Evolutionary conservation across 1,140 invertebrate genomes (phyloP).

Genomic region (Drosophila punjabiensis): DNA sequence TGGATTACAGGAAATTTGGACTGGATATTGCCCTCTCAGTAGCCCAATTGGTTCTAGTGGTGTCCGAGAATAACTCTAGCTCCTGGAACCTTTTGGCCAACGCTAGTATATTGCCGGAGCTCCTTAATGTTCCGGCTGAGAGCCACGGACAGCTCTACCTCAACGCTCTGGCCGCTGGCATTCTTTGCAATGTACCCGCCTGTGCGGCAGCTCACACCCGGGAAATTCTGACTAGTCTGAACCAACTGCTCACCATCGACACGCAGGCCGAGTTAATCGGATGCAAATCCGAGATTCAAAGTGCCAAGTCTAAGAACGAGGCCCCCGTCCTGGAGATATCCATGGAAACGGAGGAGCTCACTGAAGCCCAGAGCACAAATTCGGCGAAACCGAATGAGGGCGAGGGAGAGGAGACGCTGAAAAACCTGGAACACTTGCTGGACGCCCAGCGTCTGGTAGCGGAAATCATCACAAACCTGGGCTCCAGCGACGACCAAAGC

Average conservation of each 20-base stretch:
- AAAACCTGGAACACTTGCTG: constrained; percentile 86
- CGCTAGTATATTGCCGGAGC: constrained; percentile 85
- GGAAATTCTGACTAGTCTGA: constrained; percentile 36
- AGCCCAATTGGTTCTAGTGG: constrained; percentile 89
- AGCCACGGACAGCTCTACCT: constrained; percentile 85
- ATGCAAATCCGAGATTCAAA: constrained; percentile 16
- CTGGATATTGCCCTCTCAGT: constrained; percentile 87
- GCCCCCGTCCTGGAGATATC: constrained; percentile 40
- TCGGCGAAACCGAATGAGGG: constrained; percentile 11
- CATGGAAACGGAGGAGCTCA: constrained; percentile 47
- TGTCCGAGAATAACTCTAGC: constrained; percentile 89
- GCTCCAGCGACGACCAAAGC: constrained; percentile 86
- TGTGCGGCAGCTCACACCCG: constrained; percentile 64
- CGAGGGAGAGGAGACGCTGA: constrained; percentile 81
- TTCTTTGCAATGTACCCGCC: constrained; percentile 86
- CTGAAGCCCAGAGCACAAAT: constrained; percentile 17
- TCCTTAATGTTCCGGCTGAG: constrained; percentile 85
- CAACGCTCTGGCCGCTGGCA: constrained; percentile 86
- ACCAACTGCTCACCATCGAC: constrained; percentile 37
- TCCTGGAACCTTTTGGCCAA: constrained; percentile 86
- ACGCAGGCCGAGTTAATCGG: constrained; percentile 20
- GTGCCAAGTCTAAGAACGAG: constrained; percentile 25
- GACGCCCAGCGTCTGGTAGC: constrained; percentile 89
- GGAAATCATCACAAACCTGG: constrained; percentile 90
- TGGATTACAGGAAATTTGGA: constrained; percentile 86